Base-by-base conservation (phyloP, 2,113 vertebrate species). In the Leptobrachium ailaonicum region DNA sequence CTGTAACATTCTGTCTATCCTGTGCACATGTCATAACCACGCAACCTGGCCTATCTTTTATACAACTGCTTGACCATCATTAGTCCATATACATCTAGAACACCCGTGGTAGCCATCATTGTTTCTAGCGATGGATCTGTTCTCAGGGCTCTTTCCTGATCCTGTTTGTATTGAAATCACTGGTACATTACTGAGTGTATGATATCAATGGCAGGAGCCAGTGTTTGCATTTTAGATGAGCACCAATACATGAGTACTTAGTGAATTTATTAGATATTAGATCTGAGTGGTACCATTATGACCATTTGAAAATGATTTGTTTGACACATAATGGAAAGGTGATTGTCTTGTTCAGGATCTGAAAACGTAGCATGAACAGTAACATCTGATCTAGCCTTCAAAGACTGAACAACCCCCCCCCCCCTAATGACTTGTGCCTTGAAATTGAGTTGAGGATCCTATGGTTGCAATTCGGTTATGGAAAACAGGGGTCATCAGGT, bases 211-310 rank as follows among this genome's bases (percentile, higher is more conserved):
- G 67, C 45, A 66, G 50, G 43, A 56, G 20, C n/a, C 63, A 3
- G 5, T 50, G 43, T 66, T 54, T 42, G 11, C 14, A 9, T 41
- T 76, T 76, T 76, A 53, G 44, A 66, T 68, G 75, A 41, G 41
- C 6, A 56, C 41, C 9, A 2, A 58, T 47, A 41, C 50, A 68
- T 14, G 12, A 73, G 12, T 42, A 43, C 41, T 42, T 41, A 32
- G 20, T 73, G 40, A 50, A 43, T 10, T 60, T 73, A 60, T 50
- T 14, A 13, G 45, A 77, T 14, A 58, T 11, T 14, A 60, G 68
- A 14, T 60, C 60, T 32, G 66, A 44, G 41, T 8, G 58, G 13
- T 70, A 41, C n/a, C 62, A 56, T 40, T 43, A 69, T 8, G 53
- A 40, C 42, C 40, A 60, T n/a, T 14, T 13, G 3, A 66, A 11